These are phyloP conservation scores for Sepiola atlantica DNA, from an alignment of 2,888 invertebrate genomes.

Conservation along the genomic window DNA sequence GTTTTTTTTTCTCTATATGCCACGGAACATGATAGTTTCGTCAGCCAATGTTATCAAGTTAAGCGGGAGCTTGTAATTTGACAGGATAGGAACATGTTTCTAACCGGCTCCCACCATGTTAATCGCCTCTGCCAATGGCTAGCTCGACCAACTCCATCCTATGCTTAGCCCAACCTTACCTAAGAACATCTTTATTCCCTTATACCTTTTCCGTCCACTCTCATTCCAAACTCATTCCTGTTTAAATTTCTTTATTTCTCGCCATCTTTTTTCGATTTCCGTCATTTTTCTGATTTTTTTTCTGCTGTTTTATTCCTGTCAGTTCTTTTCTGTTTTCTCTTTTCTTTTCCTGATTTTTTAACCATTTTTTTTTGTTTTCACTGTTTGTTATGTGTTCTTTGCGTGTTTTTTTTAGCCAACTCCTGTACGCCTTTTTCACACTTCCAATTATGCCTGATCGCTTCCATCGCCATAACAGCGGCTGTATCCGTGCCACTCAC, in stretches of 20 bases:
- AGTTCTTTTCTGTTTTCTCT: background rate
- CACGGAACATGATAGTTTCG: background rate
- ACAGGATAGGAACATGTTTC: background rate
- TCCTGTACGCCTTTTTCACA: background rate
- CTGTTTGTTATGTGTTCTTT: background rate
- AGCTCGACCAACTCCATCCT: background rate
- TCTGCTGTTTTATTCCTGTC: too few relatives aligned
- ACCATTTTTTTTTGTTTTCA: background rate
- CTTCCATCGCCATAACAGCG: background rate
- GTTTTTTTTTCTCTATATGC: background rate
- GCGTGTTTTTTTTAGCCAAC: background rate
- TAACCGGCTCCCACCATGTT: background rate
- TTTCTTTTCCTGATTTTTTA: background rate
- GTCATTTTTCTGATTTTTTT: too few relatives aligned
- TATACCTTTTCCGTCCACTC: background rate
- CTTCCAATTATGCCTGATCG: background rate
- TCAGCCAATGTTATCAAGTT: slow-evolving; percentile 8
- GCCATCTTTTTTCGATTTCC: background rate
- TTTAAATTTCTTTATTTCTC: too few relatives aligned
- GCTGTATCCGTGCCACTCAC: background rate
- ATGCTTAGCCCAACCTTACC: background rate
- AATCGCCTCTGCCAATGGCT: background rate
- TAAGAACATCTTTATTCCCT: background rate
- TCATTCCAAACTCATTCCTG: background rate
- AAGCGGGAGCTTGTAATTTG: slow-evolving; percentile 15